Base-by-base conservation (phyloP, 30 jellyfish, hydroid and myxozoan species). In the Aurelia sp. region DNA sequence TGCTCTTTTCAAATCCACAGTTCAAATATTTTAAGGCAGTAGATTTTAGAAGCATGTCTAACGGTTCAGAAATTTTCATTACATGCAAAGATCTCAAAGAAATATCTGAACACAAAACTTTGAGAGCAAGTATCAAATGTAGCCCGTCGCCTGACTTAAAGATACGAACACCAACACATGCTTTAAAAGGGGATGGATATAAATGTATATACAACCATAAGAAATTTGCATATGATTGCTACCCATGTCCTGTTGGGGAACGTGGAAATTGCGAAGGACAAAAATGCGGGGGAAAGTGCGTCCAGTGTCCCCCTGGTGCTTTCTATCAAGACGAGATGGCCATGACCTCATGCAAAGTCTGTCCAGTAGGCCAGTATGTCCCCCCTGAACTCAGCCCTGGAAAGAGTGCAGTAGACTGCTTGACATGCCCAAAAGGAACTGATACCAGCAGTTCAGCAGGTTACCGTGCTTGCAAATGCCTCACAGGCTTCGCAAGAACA, bases 341-440 rank as follows among this genome's bases (percentile, higher is more conserved):
- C 5, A 23, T 44, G 51, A 58, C 61, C 17, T 37, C 35, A 20
- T 86, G 96, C 63, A 86, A 86, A 51, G 16, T 10, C 13, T 86
- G 96, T 44, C 79, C 80, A 7, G 9, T 20, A 12, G 96, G 96
- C 51, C 96, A 86, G 64, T 75, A 41, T 55, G 96, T 86, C 11
- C 74, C 81, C 0, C 89, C 85, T 4, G 47, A 21, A 11, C 20
- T 10, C 13, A 64, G 78, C 20, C 89, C 89, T 33, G 96, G 96
- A 3, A 75, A 55, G 27, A 37, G 83, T 15, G 79, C 86, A 4
- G 35, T 79, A 62, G 87, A 76, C 51, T 86, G 96, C 31, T 22
- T 33, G 74, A 86, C 96, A 8, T 86, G 96, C 22, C 96, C 96
- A 21, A 60, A 41, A 17, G 89, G 89, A 1, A 86, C 96, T 2